Evolutionary conservation across 2,113 vertebrate genomes (phyloP), one percentile per base, ranked within the genome.

Genomic region (Sander vitreus): DNA sequence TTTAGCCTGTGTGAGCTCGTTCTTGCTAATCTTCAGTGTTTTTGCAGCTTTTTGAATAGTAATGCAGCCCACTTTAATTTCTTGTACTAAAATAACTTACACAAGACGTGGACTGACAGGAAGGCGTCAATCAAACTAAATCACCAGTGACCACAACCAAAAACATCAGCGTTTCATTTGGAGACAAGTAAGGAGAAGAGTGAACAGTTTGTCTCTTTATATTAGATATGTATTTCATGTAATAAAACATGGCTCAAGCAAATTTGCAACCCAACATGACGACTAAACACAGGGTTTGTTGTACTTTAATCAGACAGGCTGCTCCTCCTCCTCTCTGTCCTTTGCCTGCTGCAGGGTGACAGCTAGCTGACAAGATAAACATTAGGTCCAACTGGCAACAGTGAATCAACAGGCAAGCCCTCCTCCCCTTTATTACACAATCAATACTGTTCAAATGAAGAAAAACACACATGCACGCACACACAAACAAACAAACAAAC

Each of bases 291-390:
- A 15, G 5, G 15, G 54, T 59, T 66, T 76, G 68, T 68, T 48
- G 6, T 54, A 11, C 43, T 76, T 33, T 73, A 33, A 67, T 73
- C 33, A 54, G 23, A 21, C 21, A 0, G 19, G 19, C n/a, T 73
- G 14, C 43, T 57, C 48, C 54, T 23, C 18, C 2, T 54, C 65
- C 33, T 48, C 69, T 45, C 33, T 70, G 50, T 62, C 62, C 57
- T 67, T 39, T 27, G 30, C 50, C 69, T 78, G 63, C 33, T 64
- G 47, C 69, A 30, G 15, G 25, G 16, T 1, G 30, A 78, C 60
- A 67, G 74, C 45, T 59, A 72, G 60, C 78, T 69, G 85, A 88
- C 2, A 51, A 85, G 88, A 90, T 85, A 86, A 75, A 75, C 82
- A 81, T 81, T 82, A 73, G 36, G 36, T 81, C 76, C 39, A 67